Conservation (phyloP, 1,140 invertebrate genomes). For the Dolichoris vasculosae region DNA sequence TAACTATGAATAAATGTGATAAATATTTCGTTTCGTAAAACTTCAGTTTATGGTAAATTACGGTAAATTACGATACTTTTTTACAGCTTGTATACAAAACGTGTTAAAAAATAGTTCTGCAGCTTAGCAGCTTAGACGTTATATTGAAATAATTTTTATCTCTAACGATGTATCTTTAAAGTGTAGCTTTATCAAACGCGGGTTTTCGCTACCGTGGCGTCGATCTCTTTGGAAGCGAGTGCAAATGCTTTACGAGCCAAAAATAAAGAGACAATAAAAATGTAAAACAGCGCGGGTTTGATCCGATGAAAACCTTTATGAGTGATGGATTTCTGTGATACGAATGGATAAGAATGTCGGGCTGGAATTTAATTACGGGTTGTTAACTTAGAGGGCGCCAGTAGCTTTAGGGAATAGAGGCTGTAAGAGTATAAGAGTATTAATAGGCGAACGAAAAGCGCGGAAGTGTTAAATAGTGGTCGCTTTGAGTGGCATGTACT, state of each 20-base stretch:
- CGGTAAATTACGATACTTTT: too few species aligned
- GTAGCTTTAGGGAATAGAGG: constrained; percentile 17
- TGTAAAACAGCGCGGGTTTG: neutral
- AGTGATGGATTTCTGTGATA: constrained; percentile 68
- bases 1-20: too few species aligned
- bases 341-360: neutral
- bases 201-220: too few species aligned
- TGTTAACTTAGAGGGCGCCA: constrained; percentile 62
- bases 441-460: too few species aligned
- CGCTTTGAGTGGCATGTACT: neutral
- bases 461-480: neutral
- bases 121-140: too few species aligned
- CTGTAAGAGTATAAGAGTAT: neutral
- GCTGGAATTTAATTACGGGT: constrained; percentile 70
- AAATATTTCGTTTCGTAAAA: too few species aligned
- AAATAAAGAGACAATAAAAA: constrained; percentile 14
- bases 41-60: too few species aligned
- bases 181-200: too few species aligned
- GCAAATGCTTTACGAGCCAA: neutral
- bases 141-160: too few species aligned
- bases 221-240: neutral
- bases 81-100: too few species aligned
- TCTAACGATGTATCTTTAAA: too few species aligned
- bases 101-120: too few species aligned
- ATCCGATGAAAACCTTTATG: constrained; percentile 59